Evolutionary conservation across 2,113 vertebrate genomes (phyloP).

Genomic region (Pedetes capensis): DNA sequence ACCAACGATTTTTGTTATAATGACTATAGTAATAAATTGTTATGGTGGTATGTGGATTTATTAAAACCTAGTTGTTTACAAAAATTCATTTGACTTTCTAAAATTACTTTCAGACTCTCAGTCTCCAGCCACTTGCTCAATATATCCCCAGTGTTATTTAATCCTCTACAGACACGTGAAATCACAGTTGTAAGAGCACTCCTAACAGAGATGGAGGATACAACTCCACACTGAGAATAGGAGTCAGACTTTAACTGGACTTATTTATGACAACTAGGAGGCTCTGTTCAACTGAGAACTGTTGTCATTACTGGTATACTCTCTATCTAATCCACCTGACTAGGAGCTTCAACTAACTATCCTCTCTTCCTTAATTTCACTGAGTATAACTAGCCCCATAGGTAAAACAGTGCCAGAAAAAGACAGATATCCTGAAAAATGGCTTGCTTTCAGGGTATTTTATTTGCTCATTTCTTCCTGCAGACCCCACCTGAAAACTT

Average conservation of each 20-base stretch:
- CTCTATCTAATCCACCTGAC: neutral
- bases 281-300: neutral
- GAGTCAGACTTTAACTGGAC: neutral
- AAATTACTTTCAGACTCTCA: neutral
- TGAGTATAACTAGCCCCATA: neutral
- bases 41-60: neutral
- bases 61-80: constrained; percentile 1
- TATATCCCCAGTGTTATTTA: neutral
- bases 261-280: neutral
- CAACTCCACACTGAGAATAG: neutral
- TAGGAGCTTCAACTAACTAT: neutral
- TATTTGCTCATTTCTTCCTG: neutral
- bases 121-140: neutral
- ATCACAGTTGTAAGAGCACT: neutral
- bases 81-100: constrained; percentile 36
- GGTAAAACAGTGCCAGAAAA: neutral
- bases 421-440: neutral
- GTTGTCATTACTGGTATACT: neutral
- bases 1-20: neutral
- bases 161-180: neutral
- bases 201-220: neutral
- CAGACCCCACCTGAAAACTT: neutral
- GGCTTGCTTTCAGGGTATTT: neutral
- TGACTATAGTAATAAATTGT: neutral
- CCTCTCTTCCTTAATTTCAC: neutral